A percentile compares a stretch with the other conserved stretches of the same genome.
phyloP scores from a whole-genome alignment of 2,113 vertebrate species.

The Anguilla rostrata region DNA sequence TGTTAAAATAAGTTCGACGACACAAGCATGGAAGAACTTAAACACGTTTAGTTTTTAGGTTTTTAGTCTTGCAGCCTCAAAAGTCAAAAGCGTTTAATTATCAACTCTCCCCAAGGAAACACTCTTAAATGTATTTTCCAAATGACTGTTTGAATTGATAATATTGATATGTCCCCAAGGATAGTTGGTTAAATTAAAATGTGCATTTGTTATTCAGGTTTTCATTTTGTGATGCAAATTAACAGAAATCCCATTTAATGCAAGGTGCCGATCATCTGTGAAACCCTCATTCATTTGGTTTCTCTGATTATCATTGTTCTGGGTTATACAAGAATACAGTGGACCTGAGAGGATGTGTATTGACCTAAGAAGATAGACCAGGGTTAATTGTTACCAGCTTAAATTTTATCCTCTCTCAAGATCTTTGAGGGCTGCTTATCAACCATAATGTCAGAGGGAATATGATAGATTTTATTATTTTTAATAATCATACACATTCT shows the following conservation, averaged over 20 bases:
- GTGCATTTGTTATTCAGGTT: constrained; percentile 44
- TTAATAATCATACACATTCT: no score
- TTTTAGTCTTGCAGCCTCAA: constrained; percentile 28
- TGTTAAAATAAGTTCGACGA: no score
- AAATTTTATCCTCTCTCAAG: not conserved
- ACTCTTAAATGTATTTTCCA: constrained; percentile 27
- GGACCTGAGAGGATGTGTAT: not conserved
- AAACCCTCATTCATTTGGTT: constrained; percentile 5
- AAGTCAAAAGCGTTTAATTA: constrained; percentile 35
- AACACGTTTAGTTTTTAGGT: no score
- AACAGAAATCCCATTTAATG: constrained; percentile 39
- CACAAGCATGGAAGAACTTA: no score
- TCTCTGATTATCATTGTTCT: not conserved
- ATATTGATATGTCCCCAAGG: constrained; percentile 36
- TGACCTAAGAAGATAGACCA: not conserved
- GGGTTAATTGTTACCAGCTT: not conserved
- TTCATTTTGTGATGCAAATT: constrained; percentile 48
- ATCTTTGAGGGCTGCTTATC: not conserved
- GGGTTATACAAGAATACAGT: constrained; percentile 7
- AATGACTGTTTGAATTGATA: constrained; percentile 42
- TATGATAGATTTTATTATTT: not conserved
- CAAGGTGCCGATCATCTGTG: constrained; percentile 37
- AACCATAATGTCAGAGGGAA: not conserved
- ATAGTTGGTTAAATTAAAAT: constrained; percentile 37
- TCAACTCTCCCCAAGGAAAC: constrained; percentile 30